These are phyloP conservation scores for Drosophila percnosoma DNA, from an alignment of 2,888 invertebrate genomes.

Conservation along the genomic window DNA sequence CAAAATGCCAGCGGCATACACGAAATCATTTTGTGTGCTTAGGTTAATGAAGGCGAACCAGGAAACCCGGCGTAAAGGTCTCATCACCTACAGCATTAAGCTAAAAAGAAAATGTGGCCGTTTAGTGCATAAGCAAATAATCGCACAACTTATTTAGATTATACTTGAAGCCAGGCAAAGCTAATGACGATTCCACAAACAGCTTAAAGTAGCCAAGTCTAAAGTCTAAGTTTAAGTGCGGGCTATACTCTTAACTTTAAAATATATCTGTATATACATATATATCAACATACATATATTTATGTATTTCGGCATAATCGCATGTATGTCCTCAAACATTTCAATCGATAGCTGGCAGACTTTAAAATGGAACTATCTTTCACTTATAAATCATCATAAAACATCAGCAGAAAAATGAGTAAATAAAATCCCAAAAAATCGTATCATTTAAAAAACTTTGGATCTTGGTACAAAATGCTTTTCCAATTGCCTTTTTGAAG, in stretches of 20 bases:
- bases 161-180: conserved; percentile 1
- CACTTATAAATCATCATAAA: background rate
- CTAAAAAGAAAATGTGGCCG: conserved; percentile 20
- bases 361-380: background rate
- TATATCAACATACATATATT: background rate
- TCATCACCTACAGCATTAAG: conserved; percentile 19
- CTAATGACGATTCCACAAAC: background rate
- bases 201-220: background rate
- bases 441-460: background rate
- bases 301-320: background rate
- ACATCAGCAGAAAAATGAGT: background rate
- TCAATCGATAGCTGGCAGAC: background rate
- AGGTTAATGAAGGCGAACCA: conserved; percentile 48
- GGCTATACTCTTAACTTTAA: background rate
- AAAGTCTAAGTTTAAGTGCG: background rate
- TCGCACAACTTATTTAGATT: conserved; percentile 35
- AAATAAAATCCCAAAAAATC: background rate
- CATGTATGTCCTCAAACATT: background rate
- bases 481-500: background rate
- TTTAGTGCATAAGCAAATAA: conserved; percentile 19
- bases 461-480: background rate
- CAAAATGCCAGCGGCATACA: conserved; percentile 60
- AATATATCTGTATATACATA: background rate
- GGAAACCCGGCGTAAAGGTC: conserved; percentile 18
- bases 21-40: conserved; percentile 56